Base-by-base conservation (phyloP, 2,797 vertebrate species). In the Acomys russatus region DNA sequence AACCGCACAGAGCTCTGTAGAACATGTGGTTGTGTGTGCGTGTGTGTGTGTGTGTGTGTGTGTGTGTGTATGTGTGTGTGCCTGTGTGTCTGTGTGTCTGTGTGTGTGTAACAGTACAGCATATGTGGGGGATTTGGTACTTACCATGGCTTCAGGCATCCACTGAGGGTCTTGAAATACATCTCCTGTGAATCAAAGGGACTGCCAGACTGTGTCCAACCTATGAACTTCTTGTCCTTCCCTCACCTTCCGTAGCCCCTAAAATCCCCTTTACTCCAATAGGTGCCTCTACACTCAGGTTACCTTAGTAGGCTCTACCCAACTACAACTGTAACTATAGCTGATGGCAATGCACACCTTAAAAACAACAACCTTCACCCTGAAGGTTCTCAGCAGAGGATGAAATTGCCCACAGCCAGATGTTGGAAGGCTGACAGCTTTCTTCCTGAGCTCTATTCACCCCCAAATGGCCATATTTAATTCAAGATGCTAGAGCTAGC, bases 401-500 rank as follows among this genome's bases (percentile, higher is more conserved):
- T 30, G 56, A 66, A 90, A 88, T 23, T 92, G 88, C 64, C 91
- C 14, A 1, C 5, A 56, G 90, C 77, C 83, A 95, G 95, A 88
- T 61, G 91, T 82, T 61, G 17, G 61, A 95, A 96, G 87, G 38
- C 79, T 88, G 54, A 92, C 70, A 0, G 94, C 95, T 95, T 80
- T 96, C 95, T 95, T 89, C 95, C 92, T 66, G 92, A 94, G 85
- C 38, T 3, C 89, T 20, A 56, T 59, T 79, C 18, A 83, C 56
- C 96, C 98, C 83, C 97, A 23, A 1, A 77, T 83, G 96, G 95
- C 35, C 3, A 3, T 51, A 38, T 96, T 97, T 98, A 90, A 98
- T 97, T 97, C 90, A 97, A 90, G 80, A 97, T 91, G 92, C 97
- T 93, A 76, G 97, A 97, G 95, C 97, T 97, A 94, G 96, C 94